Percentiles rank a stretch among this genome's conserved stretches.
Conservation (phyloP, 2,888 invertebrate species). For the Autographa gamma region DNA sequence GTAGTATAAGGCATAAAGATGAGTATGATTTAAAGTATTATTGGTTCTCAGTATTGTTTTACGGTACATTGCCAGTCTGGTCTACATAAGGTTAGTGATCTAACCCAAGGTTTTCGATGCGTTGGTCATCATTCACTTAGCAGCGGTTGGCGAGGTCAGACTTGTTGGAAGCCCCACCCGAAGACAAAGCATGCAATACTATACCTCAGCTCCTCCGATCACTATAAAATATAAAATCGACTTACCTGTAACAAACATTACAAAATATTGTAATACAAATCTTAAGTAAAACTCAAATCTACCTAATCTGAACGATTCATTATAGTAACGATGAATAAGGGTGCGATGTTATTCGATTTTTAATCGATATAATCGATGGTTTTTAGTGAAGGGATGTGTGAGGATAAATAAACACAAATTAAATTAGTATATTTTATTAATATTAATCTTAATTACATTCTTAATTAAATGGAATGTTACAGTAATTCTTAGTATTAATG, state of each 20-base stretch:
- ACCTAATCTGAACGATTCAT: slow-evolving; percentile 73
- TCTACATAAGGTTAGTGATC: not conserved
- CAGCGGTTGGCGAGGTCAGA: not conserved
- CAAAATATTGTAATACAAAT: slow-evolving; percentile 42
- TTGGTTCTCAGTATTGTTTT: not conserved
- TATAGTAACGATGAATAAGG: slow-evolving; percentile 38
- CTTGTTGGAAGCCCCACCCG: not conserved
- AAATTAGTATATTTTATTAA: slow-evolving; percentile 45
- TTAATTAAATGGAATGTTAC: not conserved
- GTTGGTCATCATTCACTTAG: slow-evolving; percentile 3
- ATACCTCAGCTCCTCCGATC: slow-evolving; percentile 30
- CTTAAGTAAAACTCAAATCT: slow-evolving; percentile 44
- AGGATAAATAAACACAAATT: slow-evolving; percentile 41
- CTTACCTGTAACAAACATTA: slow-evolving; percentile 61
- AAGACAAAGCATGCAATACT: slow-evolving; percentile 31
- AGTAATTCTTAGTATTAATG: not conserved
- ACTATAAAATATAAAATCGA: slow-evolving; percentile 52
- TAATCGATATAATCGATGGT: slow-evolving; percentile 14
- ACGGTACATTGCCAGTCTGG: not conserved
- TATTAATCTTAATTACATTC: slow-evolving; percentile 26
- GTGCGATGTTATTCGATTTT: slow-evolving; percentile 32
- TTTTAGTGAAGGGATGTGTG: slow-evolving; percentile 37
- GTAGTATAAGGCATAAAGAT: too few relatives aligned
- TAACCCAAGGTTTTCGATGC: not conserved
- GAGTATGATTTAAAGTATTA: too few relatives aligned